Base-by-base conservation (phyloP, 2,113 vertebrate genomes). In the Halichoerus grypus region DNA sequence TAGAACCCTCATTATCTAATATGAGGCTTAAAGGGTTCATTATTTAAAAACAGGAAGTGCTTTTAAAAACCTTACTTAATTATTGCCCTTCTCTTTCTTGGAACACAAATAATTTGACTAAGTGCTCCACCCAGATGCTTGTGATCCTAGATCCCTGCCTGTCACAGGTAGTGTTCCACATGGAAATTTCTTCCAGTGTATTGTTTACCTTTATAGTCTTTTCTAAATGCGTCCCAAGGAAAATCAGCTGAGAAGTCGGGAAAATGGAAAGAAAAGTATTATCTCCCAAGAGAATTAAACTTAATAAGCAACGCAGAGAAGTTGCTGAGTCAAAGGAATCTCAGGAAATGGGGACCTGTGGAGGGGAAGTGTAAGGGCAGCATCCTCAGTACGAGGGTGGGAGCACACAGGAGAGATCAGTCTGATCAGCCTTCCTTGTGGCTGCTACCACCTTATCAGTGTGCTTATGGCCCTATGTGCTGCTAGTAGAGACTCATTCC, bases 31-130 rank as follows among this genome's bases (percentile, higher is more conserved):
- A 77, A 77, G 39, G 31, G 28, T 28, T 84, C 49, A 59, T 92
- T 49, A 84, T 77, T 95, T 95, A 31, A 96, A 97, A 97, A 84
- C 63, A 98, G 81, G n/a, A 83, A 88, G 57, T 91, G 33, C 80
- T 92, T 39, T 95, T 67, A 33, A 89, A 97, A 87, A 31, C 33
- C 21, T 84, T 83, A 86, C 18, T 74, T 63, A 84, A 28, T 77
- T 49, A 18, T 77, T 87, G 31, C 33, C 39, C 59, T 84, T 80
- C 59, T 96, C 67, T 88, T 90, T 83, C 53, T 67, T 53, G 14
- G 63, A 93, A 72, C 39, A 84, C 63, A 83, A 94, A 97, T 26
- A n/a, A 81, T 84, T 89, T 39, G 77, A 86, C 61, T 80, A 31
- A 90, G 36, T 28, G 4, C 71, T 57, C 63, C 51, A 61, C 71